These are phyloP conservation scores for Achroia grisella DNA, from an alignment of 1,140 invertebrate species.

Conservation along the genomic window DNA sequence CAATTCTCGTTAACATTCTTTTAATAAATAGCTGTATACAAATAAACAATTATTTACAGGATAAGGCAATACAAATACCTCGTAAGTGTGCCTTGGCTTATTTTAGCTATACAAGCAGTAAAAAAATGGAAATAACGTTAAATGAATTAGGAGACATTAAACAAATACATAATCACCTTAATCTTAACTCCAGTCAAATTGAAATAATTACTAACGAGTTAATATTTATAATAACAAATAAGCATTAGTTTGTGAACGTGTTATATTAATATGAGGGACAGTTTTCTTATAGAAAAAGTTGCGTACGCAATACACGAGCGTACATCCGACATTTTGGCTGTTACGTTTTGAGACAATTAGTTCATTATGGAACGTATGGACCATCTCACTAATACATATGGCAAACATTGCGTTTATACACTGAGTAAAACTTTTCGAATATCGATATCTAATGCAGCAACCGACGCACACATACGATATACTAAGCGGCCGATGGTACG, in stretches of 20 bases:
- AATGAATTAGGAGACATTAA: constrained; percentile 43
- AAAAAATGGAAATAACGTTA: constrained; percentile 59
- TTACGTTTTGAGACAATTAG: constrained; percentile 28
- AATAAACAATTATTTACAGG: constrained; percentile 73
- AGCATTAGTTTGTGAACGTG: constrained; percentile 69
- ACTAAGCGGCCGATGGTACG: constrained; percentile 5
- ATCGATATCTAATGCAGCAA: constrained; percentile 19
- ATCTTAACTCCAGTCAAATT: constrained; percentile 56
- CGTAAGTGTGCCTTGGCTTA: constrained; percentile 65
- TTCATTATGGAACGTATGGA: constrained; percentile 44
- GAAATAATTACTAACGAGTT: constrained; percentile 65
- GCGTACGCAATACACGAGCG: constrained; percentile 20
- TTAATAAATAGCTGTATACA: constrained; percentile 74
- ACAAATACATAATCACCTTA: constrained; percentile 49
- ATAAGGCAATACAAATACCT: constrained; percentile 69
- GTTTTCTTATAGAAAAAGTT: constrained; percentile 21
- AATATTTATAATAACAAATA: constrained; percentile 62
- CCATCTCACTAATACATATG: constrained; percentile 65
- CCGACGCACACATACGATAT: constrained; percentile 17
- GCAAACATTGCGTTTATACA: constrained; percentile 46
- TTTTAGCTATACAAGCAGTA: constrained; percentile 70
- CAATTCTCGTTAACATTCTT: constrained; percentile 70
- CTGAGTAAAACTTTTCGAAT: constrained; percentile 20
- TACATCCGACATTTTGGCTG: constrained; percentile 25
- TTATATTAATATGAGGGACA: constrained; percentile 44